Conservation (phyloP, 1,140 invertebrate genomes). For the Neoseiulus cucumeris region DNA sequence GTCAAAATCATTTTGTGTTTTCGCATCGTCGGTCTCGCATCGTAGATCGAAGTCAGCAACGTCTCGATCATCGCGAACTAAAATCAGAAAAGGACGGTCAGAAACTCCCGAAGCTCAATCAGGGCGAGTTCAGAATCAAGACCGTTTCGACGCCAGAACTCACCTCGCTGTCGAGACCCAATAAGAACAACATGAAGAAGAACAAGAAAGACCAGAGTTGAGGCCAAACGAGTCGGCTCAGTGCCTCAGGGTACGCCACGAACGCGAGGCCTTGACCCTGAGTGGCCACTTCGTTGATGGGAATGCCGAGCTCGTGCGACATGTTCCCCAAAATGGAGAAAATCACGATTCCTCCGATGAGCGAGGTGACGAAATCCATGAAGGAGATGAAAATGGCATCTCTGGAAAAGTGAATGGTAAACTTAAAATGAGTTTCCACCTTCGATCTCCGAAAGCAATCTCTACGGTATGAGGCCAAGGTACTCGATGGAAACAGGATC, state of each 20-base stretch:
- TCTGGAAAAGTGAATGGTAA: constrained; percentile 13
- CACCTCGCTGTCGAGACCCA: constrained; percentile 17
- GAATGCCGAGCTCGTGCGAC: constrained; percentile 21
- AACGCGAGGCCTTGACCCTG: constrained; percentile 21
- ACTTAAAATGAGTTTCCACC: no score
- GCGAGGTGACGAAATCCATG: constrained; percentile 20
- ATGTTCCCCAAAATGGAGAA: constrained; percentile 20
- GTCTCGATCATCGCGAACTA: constrained; percentile 35
- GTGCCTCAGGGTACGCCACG: constrained; percentile 20
- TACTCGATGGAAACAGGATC: no score
- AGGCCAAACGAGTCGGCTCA: constrained; percentile 17
- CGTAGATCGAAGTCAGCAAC: constrained; percentile 54
- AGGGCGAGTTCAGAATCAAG: not conserved
- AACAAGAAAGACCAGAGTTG: constrained; percentile 23
- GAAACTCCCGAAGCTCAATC: not conserved
- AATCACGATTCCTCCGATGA: constrained; percentile 19
- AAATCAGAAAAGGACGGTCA: constrained; percentile 6
- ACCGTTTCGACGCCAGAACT: not conserved
- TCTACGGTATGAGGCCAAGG: no score
- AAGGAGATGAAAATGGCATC: constrained; percentile 18
- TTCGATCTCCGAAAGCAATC: no score
- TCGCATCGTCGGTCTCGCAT: constrained; percentile 45
- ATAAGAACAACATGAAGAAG: constrained; percentile 23
- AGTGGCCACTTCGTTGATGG: constrained; percentile 16
- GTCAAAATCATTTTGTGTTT: constrained; percentile 51